Evolutionary conservation across 2,797 vertebrate genomes (phyloP).

Genomic region (Fistularia tabacaria): DNA sequence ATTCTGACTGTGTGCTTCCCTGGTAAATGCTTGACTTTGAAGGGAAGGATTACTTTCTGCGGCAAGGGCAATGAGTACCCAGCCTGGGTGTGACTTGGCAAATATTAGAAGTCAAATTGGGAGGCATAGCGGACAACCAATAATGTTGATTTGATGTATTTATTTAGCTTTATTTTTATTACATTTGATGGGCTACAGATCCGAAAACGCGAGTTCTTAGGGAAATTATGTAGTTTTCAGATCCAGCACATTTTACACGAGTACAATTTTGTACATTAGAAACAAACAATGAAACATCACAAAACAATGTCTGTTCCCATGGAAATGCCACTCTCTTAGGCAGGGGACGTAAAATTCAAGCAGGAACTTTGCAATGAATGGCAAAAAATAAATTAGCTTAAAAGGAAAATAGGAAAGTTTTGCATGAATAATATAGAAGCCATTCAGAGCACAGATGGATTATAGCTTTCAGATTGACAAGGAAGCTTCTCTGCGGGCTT

Average conservation of each 20-base stretch:
- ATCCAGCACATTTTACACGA: slow-evolving; percentile 2
- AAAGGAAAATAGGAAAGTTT: slow-evolving; percentile 38
- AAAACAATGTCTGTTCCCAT: slow-evolving; percentile 29
- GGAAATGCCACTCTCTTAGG: slow-evolving; percentile 23
- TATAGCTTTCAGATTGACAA: slow-evolving; percentile 50
- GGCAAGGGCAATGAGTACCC: slow-evolving; percentile 36
- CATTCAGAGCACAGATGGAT: slow-evolving; percentile 54
- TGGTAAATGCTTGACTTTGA: slow-evolving; percentile 50
- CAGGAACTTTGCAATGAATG: not conserved
- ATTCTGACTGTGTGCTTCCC: slow-evolving; percentile 53
- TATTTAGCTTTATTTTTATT: slow-evolving; percentile 20
- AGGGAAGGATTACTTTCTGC: slow-evolving; percentile 44
- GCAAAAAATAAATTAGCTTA: slow-evolving; percentile 50
- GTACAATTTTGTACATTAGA: not conserved
- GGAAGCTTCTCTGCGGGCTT: slow-evolving; percentile 45
- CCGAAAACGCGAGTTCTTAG: slow-evolving; percentile 6
- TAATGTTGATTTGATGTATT: slow-evolving; percentile 4
- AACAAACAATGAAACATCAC: slow-evolving; percentile 20
- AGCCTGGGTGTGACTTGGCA: slow-evolving; percentile 46
- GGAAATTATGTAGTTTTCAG: slow-evolving; percentile 1
- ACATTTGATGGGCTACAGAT: slow-evolving; percentile 10
- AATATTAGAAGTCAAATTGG: slow-evolving; percentile 30
- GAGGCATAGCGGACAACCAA: slow-evolving; percentile 16
- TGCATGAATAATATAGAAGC: slow-evolving; percentile 54
- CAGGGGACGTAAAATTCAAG: not conserved